Conservation (phyloP, 2,797 vertebrate species). For the Orestias chungarensis region DNA sequence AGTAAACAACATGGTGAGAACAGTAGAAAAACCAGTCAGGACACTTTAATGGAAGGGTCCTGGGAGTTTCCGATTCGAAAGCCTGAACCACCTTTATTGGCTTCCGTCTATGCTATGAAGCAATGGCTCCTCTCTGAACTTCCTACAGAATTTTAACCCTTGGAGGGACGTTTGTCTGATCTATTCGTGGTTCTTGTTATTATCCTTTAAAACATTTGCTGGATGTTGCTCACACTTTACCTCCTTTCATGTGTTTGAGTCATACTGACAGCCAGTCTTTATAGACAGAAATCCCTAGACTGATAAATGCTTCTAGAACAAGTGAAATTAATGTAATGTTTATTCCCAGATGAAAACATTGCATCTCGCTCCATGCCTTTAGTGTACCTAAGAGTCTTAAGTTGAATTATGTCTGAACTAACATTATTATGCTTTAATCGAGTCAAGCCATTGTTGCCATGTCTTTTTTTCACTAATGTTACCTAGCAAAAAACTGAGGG, state of each 20-base stretch:
- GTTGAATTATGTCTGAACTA: too few species aligned
- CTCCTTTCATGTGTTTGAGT: background rate
- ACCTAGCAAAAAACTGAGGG: too few species aligned
- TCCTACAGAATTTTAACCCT: background rate
- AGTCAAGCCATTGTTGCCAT: too few species aligned
- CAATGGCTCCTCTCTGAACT: background rate
- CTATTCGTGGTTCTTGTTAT: background rate
- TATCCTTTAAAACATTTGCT: background rate
- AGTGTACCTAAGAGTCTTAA: too few species aligned
- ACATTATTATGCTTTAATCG: too few species aligned
- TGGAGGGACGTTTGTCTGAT: background rate
- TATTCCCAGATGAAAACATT: background rate
- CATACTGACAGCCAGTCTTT: background rate
- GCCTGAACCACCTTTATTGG: background rate
- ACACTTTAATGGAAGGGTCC: too few species aligned
- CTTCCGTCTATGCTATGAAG: background rate
- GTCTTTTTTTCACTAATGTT: too few species aligned
- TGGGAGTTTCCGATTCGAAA: background rate
- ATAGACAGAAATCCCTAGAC: background rate
- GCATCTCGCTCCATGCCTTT: background rate
- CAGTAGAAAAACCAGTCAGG: background rate
- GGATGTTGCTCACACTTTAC: background rate
- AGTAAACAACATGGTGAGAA: background rate
- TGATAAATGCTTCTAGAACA: background rate
- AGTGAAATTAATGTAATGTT: background rate